phyloP scores from a whole-genome alignment of 2,888 invertebrate genomes.

The Malthinus seriepunctatus region DNA sequence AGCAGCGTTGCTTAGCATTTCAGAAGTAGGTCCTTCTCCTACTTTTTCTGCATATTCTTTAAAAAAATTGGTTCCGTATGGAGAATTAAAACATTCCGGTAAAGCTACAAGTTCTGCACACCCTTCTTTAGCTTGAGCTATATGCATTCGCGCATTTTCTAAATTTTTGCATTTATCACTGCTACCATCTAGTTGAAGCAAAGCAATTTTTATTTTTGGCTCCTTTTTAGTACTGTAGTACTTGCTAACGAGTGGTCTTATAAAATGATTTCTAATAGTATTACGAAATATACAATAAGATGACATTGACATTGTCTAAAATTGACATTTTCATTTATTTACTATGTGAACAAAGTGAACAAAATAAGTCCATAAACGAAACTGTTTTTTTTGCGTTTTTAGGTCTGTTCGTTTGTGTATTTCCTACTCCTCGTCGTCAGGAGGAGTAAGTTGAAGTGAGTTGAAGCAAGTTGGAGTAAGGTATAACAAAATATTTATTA shows the following conservation, averaged over 20 bases:
- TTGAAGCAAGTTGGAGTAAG: too few relatives aligned
- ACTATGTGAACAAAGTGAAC: too few relatives aligned
- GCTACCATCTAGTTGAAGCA: constrained; percentile 82
- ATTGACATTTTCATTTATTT: too few relatives aligned
- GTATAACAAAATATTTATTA: too few relatives aligned
- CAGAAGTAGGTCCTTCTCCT: constrained; percentile 76
- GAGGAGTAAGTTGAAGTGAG: too few relatives aligned
- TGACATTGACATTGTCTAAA: too few relatives aligned
- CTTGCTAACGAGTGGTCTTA: not conserved
- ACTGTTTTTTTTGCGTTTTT: too few relatives aligned
- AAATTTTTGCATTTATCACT: constrained; percentile 78
- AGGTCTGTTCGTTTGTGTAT: too few relatives aligned
- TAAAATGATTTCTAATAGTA: too few relatives aligned
- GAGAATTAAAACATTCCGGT: constrained; percentile 94
- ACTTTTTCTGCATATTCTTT: constrained; percentile 83
- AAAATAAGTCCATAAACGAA: too few relatives aligned
- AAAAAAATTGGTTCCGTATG: constrained; percentile 87
- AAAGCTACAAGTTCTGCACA: constrained; percentile 68
- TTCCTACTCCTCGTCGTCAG: too few relatives aligned
- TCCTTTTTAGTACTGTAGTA: not conserved
- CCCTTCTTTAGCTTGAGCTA: constrained; percentile 68
- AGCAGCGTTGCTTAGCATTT: constrained; percentile 73
- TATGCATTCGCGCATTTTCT: constrained; percentile 68
- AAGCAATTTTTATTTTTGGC: constrained; percentile 60
- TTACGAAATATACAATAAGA: too few relatives aligned